Evolutionary conservation across 2,113 vertebrate species (phyloP).

Genomic region (Festucalex cinctus): DNA sequence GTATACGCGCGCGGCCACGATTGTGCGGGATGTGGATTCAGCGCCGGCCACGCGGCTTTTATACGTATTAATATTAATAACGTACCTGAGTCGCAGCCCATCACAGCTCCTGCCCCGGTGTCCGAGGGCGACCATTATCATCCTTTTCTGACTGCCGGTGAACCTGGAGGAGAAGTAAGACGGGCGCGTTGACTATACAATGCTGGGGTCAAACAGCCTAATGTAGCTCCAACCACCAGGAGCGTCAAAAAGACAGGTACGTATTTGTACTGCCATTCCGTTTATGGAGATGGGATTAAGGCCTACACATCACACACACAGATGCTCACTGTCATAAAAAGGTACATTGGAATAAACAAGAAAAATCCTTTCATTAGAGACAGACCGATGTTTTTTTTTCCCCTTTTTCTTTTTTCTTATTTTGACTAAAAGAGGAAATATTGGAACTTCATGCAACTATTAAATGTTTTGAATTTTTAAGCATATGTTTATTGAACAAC

Average conservation of each 20-base stretch:
- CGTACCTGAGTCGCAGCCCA: constrained; percentile 62
- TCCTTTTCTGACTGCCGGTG: constrained; percentile 54
- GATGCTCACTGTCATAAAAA: constrained; percentile 18
- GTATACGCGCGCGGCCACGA: constrained; percentile 36
- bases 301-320: constrained; percentile 8
- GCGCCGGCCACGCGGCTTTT: constrained; percentile 72
- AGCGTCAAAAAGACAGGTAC: background rate
- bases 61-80: constrained; percentile 81
- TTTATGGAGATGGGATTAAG: constrained; percentile 14
- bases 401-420: too few relatives aligned
- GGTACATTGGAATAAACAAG: background rate
- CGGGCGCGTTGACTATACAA: constrained; percentile 33
- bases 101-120: constrained; percentile 61
- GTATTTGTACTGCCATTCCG: background rate
- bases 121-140: constrained; percentile 73
- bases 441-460: too few relatives aligned
- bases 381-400: too few relatives aligned
- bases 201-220: constrained; percentile 65
- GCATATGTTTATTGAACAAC: too few relatives aligned
- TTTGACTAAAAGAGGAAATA: too few relatives aligned
- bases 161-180: constrained; percentile 52
- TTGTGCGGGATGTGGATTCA: constrained; percentile 53
- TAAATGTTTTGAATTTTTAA: too few relatives aligned
- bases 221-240: constrained; percentile 50
- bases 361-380: constrained; percentile 1